Conservation (phyloP, 2,797 vertebrate species). For the Coccyzus lansbergi region DNA sequence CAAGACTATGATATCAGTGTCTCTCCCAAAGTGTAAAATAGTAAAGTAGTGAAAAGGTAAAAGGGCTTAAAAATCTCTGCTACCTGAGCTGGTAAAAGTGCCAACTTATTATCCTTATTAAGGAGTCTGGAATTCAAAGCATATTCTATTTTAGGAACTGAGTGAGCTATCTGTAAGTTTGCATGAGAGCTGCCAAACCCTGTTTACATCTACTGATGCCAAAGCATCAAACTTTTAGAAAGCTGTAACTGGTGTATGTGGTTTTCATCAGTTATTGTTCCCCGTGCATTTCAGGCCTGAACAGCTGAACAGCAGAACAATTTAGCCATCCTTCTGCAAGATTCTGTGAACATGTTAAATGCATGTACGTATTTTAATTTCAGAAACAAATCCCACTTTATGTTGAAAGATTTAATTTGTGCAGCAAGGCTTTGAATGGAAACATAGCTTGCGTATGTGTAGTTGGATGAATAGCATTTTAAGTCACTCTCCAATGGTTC, state of each 20-base stretch:
- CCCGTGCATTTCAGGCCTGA: not conserved
- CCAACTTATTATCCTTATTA: not conserved
- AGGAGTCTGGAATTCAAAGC: not conserved
- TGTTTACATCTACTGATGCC: not conserved
- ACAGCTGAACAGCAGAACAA: not conserved
- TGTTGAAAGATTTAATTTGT: not conserved
- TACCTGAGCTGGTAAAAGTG: not conserved
- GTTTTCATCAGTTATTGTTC: not conserved
- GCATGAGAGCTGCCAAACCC: not conserved
- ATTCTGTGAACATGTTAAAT: not conserved
- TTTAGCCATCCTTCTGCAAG: not conserved
- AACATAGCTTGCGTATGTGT: not conserved
- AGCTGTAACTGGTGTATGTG: not conserved
- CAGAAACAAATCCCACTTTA: not conserved
- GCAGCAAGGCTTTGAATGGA: not conserved
- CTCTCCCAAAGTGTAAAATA: not conserved
- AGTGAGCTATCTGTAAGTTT: not conserved
- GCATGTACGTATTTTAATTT: not conserved
- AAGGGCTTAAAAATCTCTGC: not conserved
- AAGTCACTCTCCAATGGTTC: slow-evolving; percentile 45
- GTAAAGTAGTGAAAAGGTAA: not conserved
- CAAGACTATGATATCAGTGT: not conserved
- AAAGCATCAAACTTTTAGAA: not conserved
- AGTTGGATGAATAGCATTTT: slow-evolving; percentile 3
- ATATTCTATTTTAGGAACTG: not conserved